Base-by-base conservation (phyloP, 2,113 vertebrate genomes). In the Phrynocephalus versicolor region DNA sequence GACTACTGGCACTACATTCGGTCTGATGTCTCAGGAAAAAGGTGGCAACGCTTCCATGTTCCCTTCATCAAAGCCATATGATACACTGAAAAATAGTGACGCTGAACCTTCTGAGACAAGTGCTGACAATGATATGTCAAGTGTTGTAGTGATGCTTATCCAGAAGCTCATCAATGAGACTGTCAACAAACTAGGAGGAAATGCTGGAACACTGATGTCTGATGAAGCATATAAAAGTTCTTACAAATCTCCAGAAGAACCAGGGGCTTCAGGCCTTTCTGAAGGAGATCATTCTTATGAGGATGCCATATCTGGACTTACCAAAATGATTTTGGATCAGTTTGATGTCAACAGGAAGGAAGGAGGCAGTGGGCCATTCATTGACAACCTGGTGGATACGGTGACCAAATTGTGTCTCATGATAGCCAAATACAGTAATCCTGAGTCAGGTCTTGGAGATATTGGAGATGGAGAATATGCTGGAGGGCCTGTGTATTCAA, bases 321-420 rank as follows among this genome's bases (percentile, higher is more conserved):
- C 91, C 81, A 85, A 91, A 90, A 87, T 90, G 62, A 87, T 93
- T 45, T 33, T 85, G 60, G 79, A 80, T 86, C 88, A 90, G 57
- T 71, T 85, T 0, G 30, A 69, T 19, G 55, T 92, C 82, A 89
- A 90, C 27, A 87, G 81, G 83, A 67, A 77, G 76, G 89, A 84
- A 75, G 85, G 78, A 27, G 81, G 85, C 75, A 83, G 55, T 0
- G 13, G 85, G 25, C 80, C 91, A 25, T 89, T 95, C 87, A 9
- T 92, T 57, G 91, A 94, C 14, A 87, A 90, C 10, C 80, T 94
- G 64, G 88, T 93, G 67, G 94, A 94, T 57, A 94, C 90, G 0
- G 94, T 93, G 72, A 93, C 93, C 91, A 95, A 94, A 83, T 1
- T 94, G 55, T 94, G 93, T 84, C 89, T 95, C 88, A 89, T 88